Evolutionary conservation across 1,140 invertebrate genomes (phyloP), one percentile per base, ranked within the genome.

Genomic region (Triops longicaudatus): DNA sequence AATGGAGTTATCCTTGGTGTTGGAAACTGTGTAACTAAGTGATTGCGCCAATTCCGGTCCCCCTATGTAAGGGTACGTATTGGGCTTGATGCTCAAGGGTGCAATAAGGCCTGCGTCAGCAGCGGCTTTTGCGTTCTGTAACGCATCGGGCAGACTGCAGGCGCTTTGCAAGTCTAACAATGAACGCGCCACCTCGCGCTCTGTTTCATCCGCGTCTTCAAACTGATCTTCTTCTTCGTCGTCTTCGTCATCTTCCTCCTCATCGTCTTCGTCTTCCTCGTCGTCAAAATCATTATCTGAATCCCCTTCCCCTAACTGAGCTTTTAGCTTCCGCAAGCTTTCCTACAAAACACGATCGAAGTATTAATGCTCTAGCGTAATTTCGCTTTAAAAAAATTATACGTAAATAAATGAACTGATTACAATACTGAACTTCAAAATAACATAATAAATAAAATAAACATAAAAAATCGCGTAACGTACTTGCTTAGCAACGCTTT

Each of bases 151-250:
- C 12, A 63, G 17, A 63, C 22, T 63, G n/a, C 50, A 63, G 50
- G 50, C 50, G 50, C 50, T 63, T 22, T 63, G 50, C 11, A 96
- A 85, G 79, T 92, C 93, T 12, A 97, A 83, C 43, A 97, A 84
- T 82, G 94, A 93, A 78, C 91, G 90, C 0, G 94, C 94, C 1
- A 93, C 94, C 85, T 97, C 95, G 80, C 94, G 91, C 82, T 96
- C 94, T 79, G 72, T 17, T 41, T 50, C 50, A 41, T 87, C 88
- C 82, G 89, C 89, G 63, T 90, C 90, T 80, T 91, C 89, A 81
- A 82, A 81, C 75, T 80, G 81, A 27, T 89, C 88, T 37, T 89
- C 88, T 27, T 89, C 89, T 41, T 90, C 89, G 72, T 88, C 88
- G 42, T 88, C 86, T 5, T 87, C 87, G 76, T 87, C 87, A n/a